phyloP scores from a whole-genome alignment of 2,113 vertebrate species.

The Trachemys scripta region DNA sequence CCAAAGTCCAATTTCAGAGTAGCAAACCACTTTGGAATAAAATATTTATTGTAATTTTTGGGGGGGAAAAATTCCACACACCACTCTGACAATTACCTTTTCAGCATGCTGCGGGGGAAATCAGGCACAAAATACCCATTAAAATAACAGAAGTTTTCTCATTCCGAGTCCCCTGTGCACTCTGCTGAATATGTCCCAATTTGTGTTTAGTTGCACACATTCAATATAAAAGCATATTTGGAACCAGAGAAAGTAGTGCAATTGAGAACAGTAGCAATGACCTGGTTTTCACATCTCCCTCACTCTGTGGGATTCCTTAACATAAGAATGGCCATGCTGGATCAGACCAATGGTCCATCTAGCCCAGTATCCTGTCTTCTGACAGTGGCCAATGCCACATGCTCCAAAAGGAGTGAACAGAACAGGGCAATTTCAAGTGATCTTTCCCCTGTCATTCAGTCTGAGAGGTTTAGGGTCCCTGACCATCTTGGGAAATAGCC shows the following conservation, averaged over 20 bases:
- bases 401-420: background rate
- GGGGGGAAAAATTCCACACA: background rate
- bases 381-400: too few species aligned
- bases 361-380: background rate
- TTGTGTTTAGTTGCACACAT: background rate
- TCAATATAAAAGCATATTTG: background rate
- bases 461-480: background rate
- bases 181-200: background rate
- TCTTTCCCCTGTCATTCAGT: background rate
- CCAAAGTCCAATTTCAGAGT: background rate
- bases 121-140: slow-evolving; percentile 27
- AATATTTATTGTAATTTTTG: background rate
- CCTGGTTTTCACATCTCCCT: background rate
- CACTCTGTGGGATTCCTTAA: background rate
- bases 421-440: background rate
- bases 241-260: background rate
- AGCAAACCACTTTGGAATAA: background rate
- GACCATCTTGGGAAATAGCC: background rate
- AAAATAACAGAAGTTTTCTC: background rate
- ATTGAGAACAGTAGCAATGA: background rate
- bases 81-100: slow-evolving; percentile 15
- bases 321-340: background rate
- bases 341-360: background rate
- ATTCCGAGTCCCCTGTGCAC: background rate
- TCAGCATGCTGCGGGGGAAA: slow-evolving; percentile 47